Base-by-base conservation (phyloP, 2,888 invertebrate species). In the Andrena minutula region DNA sequence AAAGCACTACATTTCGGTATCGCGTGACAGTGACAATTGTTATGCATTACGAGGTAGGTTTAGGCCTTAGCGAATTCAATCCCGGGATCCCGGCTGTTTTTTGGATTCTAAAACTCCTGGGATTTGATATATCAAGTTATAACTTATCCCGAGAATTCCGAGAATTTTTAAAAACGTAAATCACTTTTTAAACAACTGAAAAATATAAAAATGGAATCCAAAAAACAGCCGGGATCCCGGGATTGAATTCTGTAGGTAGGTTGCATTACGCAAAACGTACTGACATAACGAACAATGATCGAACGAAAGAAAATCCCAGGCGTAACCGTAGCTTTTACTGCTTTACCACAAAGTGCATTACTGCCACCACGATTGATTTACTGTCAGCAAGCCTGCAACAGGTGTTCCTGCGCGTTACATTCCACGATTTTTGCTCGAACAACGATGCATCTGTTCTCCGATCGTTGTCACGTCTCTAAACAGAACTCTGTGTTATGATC, bases 321-420 rank as follows among this genome's bases (percentile, higher is more conserved):
- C 63, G 77, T 64, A 30, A 56, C 23, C 63, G 20, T 26, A 58
- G 71, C 77, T 68, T 83, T 82, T 69, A 72, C 78, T 58, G 41
- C 53, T 75, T 68, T 56, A 47, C 71, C 63, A 56, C 68, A 63
- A 82, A 72, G 64, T 60, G 30, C 69, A 53, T 76, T 72, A 53
- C 72, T 51, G 65, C 66, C 63, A 53, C 32, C 47, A 8, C 56
- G 82, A 84, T 79, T 84, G 83, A 84, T 84, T 82, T 82, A 82
- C 56, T 65, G 75, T 66, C 69, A n/a, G 63, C 23, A 23, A 20
- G 53, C 10, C 61, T 49, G 82, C 82, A 82, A 84, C 83, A 84
- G 82, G 83, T 84, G 83, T 70, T 68, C 47, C 60, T 51, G 30
- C 20, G 23, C 41, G 16, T 3, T 12, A 63, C 20, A 35, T 41